A percentile compares a stretch with the other conserved stretches of the same genome.
Conservation (phyloP, 2,113 vertebrate species). For the Nyctibius bracteatus region DNA sequence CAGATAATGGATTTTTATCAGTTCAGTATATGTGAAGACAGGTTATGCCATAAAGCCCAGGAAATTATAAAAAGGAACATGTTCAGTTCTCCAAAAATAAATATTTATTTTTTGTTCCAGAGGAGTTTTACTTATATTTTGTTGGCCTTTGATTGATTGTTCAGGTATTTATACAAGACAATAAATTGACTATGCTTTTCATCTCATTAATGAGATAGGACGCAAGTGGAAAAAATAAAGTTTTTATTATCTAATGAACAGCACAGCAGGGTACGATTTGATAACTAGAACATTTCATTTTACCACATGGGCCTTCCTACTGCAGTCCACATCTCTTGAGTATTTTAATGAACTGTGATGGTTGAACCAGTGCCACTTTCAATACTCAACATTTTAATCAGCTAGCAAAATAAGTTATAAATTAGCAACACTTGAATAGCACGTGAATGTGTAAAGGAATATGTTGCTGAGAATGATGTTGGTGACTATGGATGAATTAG, state of each 20-base stretch:
- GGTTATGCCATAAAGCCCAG: not conserved
- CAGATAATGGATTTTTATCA: not conserved
- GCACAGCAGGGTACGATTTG: conserved; percentile 54
- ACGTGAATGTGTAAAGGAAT: not conserved
- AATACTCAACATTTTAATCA: conserved; percentile 53
- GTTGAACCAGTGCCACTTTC: conserved; percentile 54
- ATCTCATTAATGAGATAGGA: conserved; percentile 59
- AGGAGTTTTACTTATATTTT: not conserved
- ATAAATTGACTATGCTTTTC: conserved; percentile 43
- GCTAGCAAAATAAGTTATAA: conserved; percentile 40
- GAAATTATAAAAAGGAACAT: not conserved
- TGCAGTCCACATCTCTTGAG: conserved; percentile 30
- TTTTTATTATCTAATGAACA: conserved; percentile 68
- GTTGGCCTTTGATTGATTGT: conserved; percentile 22
- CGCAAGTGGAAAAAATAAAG: conserved; percentile 49
- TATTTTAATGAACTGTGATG: conserved; percentile 46
- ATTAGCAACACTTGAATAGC: conserved; percentile 21
- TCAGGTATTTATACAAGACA: conserved; percentile 27
- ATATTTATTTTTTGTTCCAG: not conserved
- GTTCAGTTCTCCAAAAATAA: not conserved
- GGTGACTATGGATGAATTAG: not conserved
- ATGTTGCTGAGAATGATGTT: not conserved
- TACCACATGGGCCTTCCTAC: conserved; percentile 25
- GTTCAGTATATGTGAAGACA: not conserved
- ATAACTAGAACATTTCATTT: conserved; percentile 66